Evolutionary conservation across 2,797 vertebrate genomes (phyloP), one percentile per base, ranked within the genome.

Genomic region (Cirrhinus molitorella): DNA sequence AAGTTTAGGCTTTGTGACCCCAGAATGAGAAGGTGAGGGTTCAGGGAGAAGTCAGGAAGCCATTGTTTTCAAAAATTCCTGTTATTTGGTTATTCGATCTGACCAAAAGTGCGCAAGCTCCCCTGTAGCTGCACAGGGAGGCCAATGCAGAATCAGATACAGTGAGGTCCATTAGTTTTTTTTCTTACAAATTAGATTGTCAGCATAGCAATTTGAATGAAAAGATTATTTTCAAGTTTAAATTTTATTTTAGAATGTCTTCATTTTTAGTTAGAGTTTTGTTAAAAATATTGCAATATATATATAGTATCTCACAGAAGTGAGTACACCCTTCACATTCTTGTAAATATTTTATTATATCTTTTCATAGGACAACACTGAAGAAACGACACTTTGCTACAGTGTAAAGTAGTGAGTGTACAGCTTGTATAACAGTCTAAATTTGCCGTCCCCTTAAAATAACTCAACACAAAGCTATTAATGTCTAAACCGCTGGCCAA

Each of bases 31-130:
- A 94, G 94, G 93, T 94, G 92, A 95, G 87, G 91, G 94, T 94
- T 94, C 88, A 86, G 25, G 37, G 79, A 91, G 90, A 88, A 94
- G 94, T 94, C 93, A 94, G 94, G 94, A 95, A 95, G 91, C 90
- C 91, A 92, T 95, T 95, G 93, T 95, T 95, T 95, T 95, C 87
- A 92, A 88, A 95, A 93, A 95, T 94, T 91, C 90, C 79, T 93
- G 92, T 95, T 91, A 94, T 95, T 95, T 96, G 92, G 93, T 94
- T 94, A 92, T 94, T 95, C 92, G 92, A 95, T 91, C 92, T 74
- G 68, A 89, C 86, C 80, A 89, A 84, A 89, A 89, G 83, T 86
- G 88, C 71, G 78, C 49, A 45, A 43, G 81, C 75, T 85, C 82
- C 79, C 88, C 77, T 72, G 66, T 87, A 68, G 57, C 84, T 81